phyloP scores from a whole-genome alignment of 2,797 vertebrate species.

The Lates japonicus region DNA sequence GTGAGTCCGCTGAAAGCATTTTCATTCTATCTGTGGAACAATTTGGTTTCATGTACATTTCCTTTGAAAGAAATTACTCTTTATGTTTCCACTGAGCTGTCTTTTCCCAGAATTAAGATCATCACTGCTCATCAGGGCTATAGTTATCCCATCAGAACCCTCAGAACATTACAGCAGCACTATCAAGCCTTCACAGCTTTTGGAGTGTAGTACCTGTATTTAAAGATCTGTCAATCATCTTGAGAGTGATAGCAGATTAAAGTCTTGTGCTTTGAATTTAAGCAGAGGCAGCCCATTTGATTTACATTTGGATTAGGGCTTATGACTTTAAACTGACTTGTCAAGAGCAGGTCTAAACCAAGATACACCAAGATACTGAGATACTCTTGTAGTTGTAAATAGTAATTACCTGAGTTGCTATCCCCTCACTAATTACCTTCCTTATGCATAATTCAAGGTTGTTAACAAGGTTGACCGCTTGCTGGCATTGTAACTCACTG shows the following conservation, averaged over 20 bases:
- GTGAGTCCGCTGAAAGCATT: background rate
- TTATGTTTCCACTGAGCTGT: background rate
- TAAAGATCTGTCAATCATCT: background rate
- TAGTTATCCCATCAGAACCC: background rate
- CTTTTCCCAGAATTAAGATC: background rate
- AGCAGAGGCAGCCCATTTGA: background rate
- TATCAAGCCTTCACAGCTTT: background rate
- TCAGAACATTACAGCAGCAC: background rate
- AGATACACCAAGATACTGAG: too few relatives aligned
- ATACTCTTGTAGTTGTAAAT: background rate
- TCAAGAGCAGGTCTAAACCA: background rate
- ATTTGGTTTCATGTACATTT: background rate
- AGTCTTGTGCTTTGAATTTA: background rate
- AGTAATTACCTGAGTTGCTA: background rate
- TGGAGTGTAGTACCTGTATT: background rate
- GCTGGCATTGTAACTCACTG: background rate
- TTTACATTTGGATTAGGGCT: background rate
- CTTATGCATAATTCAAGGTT: constrained; percentile 2
- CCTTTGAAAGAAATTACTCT: background rate
- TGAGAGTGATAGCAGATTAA: background rate
- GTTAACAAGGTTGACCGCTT: background rate
- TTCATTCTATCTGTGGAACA: background rate
- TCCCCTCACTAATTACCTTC: background rate
- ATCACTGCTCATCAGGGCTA: background rate
- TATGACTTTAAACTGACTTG: background rate